Evolutionary conservation across 2,888 invertebrate genomes (phyloP).

Genomic region (Neocrepidodera transversa): DNA sequence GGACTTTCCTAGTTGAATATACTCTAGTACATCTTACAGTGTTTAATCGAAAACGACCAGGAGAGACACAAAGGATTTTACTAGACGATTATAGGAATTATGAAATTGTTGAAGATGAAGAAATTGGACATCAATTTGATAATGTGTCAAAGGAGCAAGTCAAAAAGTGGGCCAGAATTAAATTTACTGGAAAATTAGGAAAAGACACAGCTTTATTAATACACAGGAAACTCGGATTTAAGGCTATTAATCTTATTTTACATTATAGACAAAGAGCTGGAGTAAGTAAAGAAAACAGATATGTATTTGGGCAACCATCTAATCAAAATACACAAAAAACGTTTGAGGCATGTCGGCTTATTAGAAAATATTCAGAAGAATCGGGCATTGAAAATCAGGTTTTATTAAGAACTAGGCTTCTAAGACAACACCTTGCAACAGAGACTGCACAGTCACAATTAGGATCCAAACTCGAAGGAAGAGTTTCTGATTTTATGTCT

Average conservation of each 20-base stretch:
- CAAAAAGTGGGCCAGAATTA: slow-evolving; percentile 24
- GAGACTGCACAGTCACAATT: neutral
- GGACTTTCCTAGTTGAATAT: slow-evolving; percentile 20
- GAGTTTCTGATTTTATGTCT: slow-evolving; percentile 28
- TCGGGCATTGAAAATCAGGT: slow-evolving; percentile 18
- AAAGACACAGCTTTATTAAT: slow-evolving; percentile 25
- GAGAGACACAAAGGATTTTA: slow-evolving; percentile 26
- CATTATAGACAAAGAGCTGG: slow-evolving; percentile 21
- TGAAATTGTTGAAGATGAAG: slow-evolving; percentile 18
- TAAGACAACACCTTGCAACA: slow-evolving; percentile 21
- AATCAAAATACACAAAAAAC: neutral
- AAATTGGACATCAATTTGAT: neutral
- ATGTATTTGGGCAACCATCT: slow-evolving; percentile 25
- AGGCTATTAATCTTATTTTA: slow-evolving; percentile 21
- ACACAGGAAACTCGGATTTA: slow-evolving; percentile 23
- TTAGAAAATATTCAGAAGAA: slow-evolving; percentile 12
- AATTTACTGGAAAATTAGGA: slow-evolving; percentile 26
- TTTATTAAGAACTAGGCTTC: slow-evolving; percentile 19
- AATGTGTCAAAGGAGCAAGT: slow-evolving; percentile 18
- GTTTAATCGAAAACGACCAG: slow-evolving; percentile 26
- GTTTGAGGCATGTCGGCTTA: slow-evolving; percentile 15
- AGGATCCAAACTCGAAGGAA: slow-evolving; percentile 12
- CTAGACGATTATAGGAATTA: too few relatives aligned
- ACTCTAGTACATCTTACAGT: slow-evolving; percentile 17
- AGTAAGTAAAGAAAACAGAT: slow-evolving; percentile 13